phyloP scores from a whole-genome alignment of 2,113 vertebrate species.

The Scatophagus argus region DNA sequence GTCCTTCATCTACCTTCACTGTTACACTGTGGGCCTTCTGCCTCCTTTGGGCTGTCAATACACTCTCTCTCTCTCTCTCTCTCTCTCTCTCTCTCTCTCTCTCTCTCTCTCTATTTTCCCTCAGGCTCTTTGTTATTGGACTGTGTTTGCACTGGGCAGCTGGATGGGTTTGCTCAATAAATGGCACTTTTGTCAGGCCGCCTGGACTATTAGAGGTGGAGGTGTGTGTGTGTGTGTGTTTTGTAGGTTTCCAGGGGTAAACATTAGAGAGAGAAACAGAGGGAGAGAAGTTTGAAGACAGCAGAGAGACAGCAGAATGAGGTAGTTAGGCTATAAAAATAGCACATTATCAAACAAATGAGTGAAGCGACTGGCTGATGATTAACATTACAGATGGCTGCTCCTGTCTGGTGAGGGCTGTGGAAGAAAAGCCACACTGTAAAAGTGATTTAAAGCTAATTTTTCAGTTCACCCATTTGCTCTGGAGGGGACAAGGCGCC shows the following conservation, averaged over 20 bases:
- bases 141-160: conserved; percentile 61
- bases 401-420: conserved; percentile 2
- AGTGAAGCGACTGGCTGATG: conserved; percentile 35
- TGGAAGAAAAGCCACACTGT: background rate
- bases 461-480: background rate
- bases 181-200: conserved; percentile 44
- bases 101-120: conserved; percentile 9
- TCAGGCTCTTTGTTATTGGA: conserved; percentile 63
- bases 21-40: conserved; percentile 18
- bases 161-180: conserved; percentile 66
- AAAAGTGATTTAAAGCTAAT: background rate
- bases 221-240: conserved; percentile 1
- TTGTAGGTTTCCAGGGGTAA: background rate
- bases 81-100: conserved; percentile 23
- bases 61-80: background rate
- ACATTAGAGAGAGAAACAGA: background rate
- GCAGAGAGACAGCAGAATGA: conserved; percentile 11
- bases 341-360: conserved; percentile 60
- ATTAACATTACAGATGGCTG: conserved; percentile 11
- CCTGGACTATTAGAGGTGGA: conserved; percentile 37
- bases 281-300: background rate
- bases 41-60: conserved; percentile 30
- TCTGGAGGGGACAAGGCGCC: background rate
- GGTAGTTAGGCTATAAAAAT: conserved; percentile 48
- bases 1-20: conserved; percentile 9